Conservation (phyloP, 1,140 invertebrate genomes). For the Megalonaias nervosa region DNA sequence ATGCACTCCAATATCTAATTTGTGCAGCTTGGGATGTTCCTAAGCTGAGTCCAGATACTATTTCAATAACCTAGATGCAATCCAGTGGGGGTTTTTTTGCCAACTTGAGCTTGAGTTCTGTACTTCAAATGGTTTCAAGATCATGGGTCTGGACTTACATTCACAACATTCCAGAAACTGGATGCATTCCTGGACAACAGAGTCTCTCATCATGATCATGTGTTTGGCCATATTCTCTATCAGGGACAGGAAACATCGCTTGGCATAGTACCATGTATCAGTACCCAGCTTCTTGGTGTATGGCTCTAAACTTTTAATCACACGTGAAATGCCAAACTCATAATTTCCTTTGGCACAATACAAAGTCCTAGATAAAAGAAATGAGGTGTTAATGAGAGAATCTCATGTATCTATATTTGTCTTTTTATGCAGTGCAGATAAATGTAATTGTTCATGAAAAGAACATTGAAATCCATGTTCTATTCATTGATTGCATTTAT, state of each 20-base stretch:
- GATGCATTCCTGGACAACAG: conserved; percentile 91
- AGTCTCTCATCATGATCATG: conserved; percentile 90
- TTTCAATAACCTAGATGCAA: not conserved
- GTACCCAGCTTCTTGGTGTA: conserved; percentile 96
- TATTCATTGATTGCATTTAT: too few species aligned
- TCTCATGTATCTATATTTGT: too few species aligned
- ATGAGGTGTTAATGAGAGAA: too few species aligned
- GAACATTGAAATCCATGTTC: too few species aligned
- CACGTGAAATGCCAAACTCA: conserved; percentile 98
- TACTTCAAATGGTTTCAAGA: conserved; percentile 1
- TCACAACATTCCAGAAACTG: conserved; percentile 94
- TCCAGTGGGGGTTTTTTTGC: not conserved
- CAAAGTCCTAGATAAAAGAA: conserved; percentile 78
- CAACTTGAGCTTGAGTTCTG: not conserved
- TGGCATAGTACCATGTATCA: conserved; percentile 98
- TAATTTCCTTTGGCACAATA: conserved; percentile 99
- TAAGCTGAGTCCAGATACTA: not conserved
- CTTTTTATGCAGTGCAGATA: too few species aligned
- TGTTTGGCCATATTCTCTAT: conserved; percentile 95
- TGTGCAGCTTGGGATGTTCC: not conserved
- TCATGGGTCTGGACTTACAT: conserved; percentile 67
- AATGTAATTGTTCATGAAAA: too few species aligned
- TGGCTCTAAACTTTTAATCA: conserved; percentile 97
- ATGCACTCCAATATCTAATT: too few species aligned
- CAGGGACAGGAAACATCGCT: conserved; percentile 93